These are phyloP conservation scores for Pristiophorus japonicus DNA, from an alignment of 2,113 vertebrate species.

Conservation along the genomic window DNA sequence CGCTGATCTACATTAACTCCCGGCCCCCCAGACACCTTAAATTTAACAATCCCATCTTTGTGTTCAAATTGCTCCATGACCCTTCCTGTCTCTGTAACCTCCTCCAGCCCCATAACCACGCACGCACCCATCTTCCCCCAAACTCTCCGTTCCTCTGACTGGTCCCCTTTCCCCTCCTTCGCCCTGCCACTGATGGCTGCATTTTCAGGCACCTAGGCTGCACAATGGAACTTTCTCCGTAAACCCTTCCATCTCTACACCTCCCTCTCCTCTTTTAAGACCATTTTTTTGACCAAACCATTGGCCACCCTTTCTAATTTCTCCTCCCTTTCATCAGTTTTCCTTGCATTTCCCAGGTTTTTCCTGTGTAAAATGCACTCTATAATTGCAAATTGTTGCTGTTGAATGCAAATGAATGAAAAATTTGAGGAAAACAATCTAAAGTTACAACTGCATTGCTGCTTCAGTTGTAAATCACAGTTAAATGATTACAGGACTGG, in stretches of 20 bases:
- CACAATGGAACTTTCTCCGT: not conserved
- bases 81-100: not conserved
- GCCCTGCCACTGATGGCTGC: not conserved
- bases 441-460: not conserved
- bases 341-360: not conserved
- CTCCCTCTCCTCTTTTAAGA: not conserved
- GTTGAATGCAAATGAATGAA: not conserved
- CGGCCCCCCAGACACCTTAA: not conserved
- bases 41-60: not conserved
- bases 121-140: too few relatives aligned
- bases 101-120: too few relatives aligned
- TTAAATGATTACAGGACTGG: not conserved
- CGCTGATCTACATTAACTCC: not conserved
- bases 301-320: not conserved
- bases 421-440: not conserved
- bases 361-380: not conserved
- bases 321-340: not conserved
- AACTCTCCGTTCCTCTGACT: not conserved
- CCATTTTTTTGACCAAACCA: too few relatives aligned
- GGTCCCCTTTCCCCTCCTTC: not conserved
- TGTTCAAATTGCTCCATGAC: not conserved
- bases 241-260: not conserved
- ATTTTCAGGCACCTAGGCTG: not conserved
- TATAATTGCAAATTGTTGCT: not conserved
- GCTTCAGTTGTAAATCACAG: not conserved